These are phyloP conservation scores for Sebastiscus albofasciatus DNA, from an alignment of 2,797 vertebrate species.

Conservation along the genomic window DNA sequence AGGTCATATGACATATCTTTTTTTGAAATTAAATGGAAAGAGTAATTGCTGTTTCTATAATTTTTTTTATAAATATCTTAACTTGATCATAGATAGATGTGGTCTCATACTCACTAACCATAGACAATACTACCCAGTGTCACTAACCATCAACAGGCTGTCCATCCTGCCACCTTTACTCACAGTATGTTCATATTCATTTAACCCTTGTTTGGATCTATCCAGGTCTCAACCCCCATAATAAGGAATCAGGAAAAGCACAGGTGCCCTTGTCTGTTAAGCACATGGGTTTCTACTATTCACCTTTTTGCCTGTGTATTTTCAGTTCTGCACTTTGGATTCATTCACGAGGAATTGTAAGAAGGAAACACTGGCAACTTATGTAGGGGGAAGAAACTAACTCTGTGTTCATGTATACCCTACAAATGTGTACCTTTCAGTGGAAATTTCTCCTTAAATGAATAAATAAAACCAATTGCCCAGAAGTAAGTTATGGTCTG, in stretches of 20 bases:
- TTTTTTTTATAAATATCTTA: slow-evolving; percentile 70
- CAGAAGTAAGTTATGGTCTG: slow-evolving; percentile 25
- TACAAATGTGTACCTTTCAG: slow-evolving; percentile 61
- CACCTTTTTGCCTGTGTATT: slow-evolving; percentile 44
- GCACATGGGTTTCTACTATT: slow-evolving; percentile 24
- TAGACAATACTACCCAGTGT: slow-evolving; percentile 43
- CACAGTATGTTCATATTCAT: slow-evolving; percentile 22
- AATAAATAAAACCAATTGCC: slow-evolving; percentile 67
- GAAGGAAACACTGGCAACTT: slow-evolving; percentile 55
- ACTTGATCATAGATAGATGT: slow-evolving; percentile 67
- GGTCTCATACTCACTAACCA: slow-evolving; percentile 64
- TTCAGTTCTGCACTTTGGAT: slow-evolving; percentile 69
- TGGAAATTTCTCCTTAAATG: slow-evolving; percentile 60
- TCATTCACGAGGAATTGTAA: slow-evolving; percentile 42
- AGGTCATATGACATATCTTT: slow-evolving; percentile 78
- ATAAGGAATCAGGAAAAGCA: slow-evolving; percentile 4
- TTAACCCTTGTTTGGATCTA: slow-evolving; percentile 3
- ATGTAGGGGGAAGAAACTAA: slow-evolving; percentile 59
- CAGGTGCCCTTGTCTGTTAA: slow-evolving; percentile 3
- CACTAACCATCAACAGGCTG: slow-evolving; percentile 26
- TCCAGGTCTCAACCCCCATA: slow-evolving; percentile 2
- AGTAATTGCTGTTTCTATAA: slow-evolving; percentile 68
- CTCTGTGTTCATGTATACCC: slow-evolving; percentile 60
- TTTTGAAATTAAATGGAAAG: slow-evolving; percentile 66
- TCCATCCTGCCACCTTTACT: slow-evolving; percentile 39